Base-by-base conservation (phyloP, 2,888 invertebrate genomes). In the Poecilobothrus nobilitatus region DNA sequence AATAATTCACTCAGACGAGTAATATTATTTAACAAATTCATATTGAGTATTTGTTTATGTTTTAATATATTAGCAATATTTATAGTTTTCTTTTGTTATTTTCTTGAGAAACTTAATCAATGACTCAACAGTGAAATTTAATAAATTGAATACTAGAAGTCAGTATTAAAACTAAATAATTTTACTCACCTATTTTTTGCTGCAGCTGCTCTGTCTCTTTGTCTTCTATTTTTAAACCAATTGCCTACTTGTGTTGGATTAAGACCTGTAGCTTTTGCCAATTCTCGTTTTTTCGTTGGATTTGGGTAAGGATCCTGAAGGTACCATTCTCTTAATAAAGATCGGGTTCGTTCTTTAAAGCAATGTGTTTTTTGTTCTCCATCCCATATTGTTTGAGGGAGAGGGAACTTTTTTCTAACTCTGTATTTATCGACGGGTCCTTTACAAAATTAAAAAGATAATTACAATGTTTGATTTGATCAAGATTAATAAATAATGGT, bases 251-350 rank as follows among this genome's bases (percentile, higher is more conserved):
- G 95, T 67, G 95, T 96, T 63, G 95, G 93, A 68, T 95, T 95
- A 72, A 95, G 86, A 41, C 94, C 94, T 67, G 95, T 96, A 69
- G 92, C 93, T 76, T 90, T 90, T 34, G 95, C 95, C 76, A 96
- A 83, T 81, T 95, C 95, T 73, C 94, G 84, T 82, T 95, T 95
- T 84, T 95, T 95, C 72, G 92, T 91, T 62, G 95, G 95, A 83
- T 95, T 95, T 69, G 94, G 95, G 84, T 95, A 95, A n/a, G 94
- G 94, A 84, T 94, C 97, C 84, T 96, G 95, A 69, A 97, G 88
- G 83, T 99, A 99, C 96, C 97, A 98, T 85, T 99, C 98, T 72
- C 98, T 85, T 74, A 99, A 86, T 74, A 97, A 85, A 76, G 95
- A 94, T 74, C 98, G 84, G 78, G 99, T 98, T 73, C 97, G 85